Conservation (phyloP, 2,888 invertebrate species). For the Xanthia icteritia region DNA sequence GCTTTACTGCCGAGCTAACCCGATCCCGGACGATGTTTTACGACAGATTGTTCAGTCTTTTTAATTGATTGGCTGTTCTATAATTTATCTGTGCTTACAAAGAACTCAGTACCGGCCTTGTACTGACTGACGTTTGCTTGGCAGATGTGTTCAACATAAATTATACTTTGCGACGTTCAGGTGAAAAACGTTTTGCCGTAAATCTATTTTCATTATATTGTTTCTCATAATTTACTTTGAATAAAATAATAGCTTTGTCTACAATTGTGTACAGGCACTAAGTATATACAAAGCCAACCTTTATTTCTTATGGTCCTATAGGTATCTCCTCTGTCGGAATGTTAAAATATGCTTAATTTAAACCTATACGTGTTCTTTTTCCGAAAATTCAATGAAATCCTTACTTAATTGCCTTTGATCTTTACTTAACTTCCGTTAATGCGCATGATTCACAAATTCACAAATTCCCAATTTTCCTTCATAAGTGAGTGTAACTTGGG, state of each 20-base stretch:
- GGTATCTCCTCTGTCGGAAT: constrained; percentile 4
- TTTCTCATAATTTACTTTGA: constrained; percentile 13
- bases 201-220: constrained; percentile 36
- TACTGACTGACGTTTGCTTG: constrained; percentile 18
- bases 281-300: constrained; percentile 3
- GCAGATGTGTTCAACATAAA: constrained; percentile 16
- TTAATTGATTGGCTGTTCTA: constrained; percentile 72
- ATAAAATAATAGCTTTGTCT: constrained; percentile 6
- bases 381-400: constrained; percentile 59
- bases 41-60: constrained; percentile 77
- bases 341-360: constrained; percentile 52
- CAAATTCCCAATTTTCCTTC: constrained; percentile 52
- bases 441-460: constrained; percentile 50
- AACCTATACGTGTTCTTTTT: constrained; percentile 34
- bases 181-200: constrained; percentile 23
- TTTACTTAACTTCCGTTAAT: constrained; percentile 55
- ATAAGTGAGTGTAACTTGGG: constrained; percentile 58
- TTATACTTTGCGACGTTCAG: constrained; percentile 23
- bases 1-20: constrained; percentile 74
- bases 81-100: constrained; percentile 58
- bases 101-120: constrained; percentile 22
- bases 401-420: constrained; percentile 49
- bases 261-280: not conserved
- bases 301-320: not conserved
- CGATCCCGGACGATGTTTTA: constrained; percentile 75